Base-by-base conservation (phyloP, 92 coral and sea anemone genomes). In the Heliopora coerulea region DNA sequence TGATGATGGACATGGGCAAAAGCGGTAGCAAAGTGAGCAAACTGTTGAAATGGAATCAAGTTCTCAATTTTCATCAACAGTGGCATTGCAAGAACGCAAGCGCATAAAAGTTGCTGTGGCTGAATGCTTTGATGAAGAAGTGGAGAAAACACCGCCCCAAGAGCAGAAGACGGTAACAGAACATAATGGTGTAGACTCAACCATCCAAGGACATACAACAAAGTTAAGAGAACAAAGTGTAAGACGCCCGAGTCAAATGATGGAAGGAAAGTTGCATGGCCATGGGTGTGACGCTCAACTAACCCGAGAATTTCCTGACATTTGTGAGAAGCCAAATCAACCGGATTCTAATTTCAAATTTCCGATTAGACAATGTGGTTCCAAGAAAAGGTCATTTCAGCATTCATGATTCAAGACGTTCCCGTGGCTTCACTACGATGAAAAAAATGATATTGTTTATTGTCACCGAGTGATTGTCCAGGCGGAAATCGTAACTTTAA, bases 361-460 rank as follows among this genome's bases (percentile, higher is more conserved):
- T 46, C 52, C 52, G 15, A 10, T 46, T 46, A 15, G 2, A 46
- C 52, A 46, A 46, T 46, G 2, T 46, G 52, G 52, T 46, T 46
- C 10, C 12, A 46, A 15, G 52, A 7, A 46, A 46, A 46, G 52
- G n/a, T 46, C 10, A 46, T 46, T 46, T 46, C 52, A 46, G n/a
- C n/a, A 46, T 46, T 46, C 52, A 46, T 46, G 52, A n/a, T 46
- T 46, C n/a, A 46, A 46, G n/a, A 46, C 52, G n/a, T 46, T 46
- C 52, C 52, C 52, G 15, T 46, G n/a, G 52, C 52, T 46, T 46
- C 52, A 46, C 52, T 46, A 46, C n/a, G 52, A 46, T 46, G 52
- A 46, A 46, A 46, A 46, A 46, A 46, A 8, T 46, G 52, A 8
- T 37, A 11, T 37, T 37, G 42, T 37, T 37, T 37, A 37, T 46